phyloP scores from a whole-genome alignment of 23 tunicate species.

The Halocynthia aurantium region DNA sequence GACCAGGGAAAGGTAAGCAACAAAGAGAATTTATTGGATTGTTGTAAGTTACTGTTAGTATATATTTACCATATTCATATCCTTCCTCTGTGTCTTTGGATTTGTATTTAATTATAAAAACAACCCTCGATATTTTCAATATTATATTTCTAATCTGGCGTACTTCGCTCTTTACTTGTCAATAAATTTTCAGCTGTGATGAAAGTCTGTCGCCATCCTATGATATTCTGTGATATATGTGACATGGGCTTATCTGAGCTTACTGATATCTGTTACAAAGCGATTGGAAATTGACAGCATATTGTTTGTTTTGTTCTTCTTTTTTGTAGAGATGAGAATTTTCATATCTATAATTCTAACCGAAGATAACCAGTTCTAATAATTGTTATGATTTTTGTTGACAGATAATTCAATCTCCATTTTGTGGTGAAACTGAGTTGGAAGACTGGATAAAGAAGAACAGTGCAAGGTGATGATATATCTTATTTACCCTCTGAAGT shows the following conservation, averaged over 20 bases:
- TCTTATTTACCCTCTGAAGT: no score
- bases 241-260: not conserved
- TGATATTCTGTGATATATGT: not conserved
- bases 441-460: conserved; percentile 93
- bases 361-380: no score
- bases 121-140: no score
- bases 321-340: conserved; percentile 91
- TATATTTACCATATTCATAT: no score
- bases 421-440: conserved; percentile 49
- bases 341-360: conserved; percentile 55
- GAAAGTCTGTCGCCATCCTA: no score
- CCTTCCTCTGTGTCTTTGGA: no score
- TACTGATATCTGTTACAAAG: not conserved
- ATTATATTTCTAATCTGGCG: no score
- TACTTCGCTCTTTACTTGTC: no score
- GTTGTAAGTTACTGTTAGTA: no score
- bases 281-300: not conserved
- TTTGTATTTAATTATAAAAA: no score
- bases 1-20: conserved; percentile 71
- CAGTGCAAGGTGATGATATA: conserved; percentile 71
- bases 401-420: conserved; percentile 95
- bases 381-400: not conserved
- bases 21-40: not conserved
- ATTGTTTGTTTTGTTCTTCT: not conserved
- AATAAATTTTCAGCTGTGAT: no score